Evolutionary conservation across 2,888 invertebrate genomes (phyloP).

Genomic region (Eulithis testata): DNA sequence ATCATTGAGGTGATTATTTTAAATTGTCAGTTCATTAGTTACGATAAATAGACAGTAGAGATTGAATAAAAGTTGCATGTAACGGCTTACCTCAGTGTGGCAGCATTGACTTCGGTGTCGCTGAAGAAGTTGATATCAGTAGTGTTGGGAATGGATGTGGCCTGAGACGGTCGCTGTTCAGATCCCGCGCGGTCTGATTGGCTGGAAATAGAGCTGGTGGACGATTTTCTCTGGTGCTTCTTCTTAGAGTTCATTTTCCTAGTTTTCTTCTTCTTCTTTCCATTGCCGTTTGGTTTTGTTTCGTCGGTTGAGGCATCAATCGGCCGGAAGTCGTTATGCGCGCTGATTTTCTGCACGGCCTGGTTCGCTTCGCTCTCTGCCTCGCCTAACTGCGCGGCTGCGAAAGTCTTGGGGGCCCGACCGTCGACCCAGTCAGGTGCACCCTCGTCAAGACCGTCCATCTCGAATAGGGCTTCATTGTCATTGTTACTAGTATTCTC

Average conservation of each 20-base stretch:
- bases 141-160: conserved; percentile 65
- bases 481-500: conserved; percentile 63
- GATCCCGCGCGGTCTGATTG: conserved; percentile 81
- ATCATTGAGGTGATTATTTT: conserved; percentile 8
- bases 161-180: conserved; percentile 69
- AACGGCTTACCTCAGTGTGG: conserved; percentile 81
- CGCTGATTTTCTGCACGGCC: conserved; percentile 85
- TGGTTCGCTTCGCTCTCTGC: conserved; percentile 79
- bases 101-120: conserved; percentile 93
- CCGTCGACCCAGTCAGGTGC: conserved; percentile 78
- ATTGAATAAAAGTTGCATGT: not conserved
- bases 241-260: conserved; percentile 92
- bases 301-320: conserved; percentile 81
- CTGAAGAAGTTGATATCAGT: conserved; percentile 91
- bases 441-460: conserved; percentile 86
- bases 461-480: conserved; percentile 87
- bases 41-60: not conserved
- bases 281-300: conserved; percentile 81
- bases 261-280: conserved; percentile 90
- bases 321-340: conserved; percentile 86
- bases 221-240: conserved; percentile 90
- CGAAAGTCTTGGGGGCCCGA: conserved; percentile 80
- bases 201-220: conserved; percentile 82
- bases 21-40: conserved; percentile 10
- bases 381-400: conserved; percentile 80